Base-by-base conservation (phyloP, 2,888 invertebrate genomes). In the Merodon equestris region DNA sequence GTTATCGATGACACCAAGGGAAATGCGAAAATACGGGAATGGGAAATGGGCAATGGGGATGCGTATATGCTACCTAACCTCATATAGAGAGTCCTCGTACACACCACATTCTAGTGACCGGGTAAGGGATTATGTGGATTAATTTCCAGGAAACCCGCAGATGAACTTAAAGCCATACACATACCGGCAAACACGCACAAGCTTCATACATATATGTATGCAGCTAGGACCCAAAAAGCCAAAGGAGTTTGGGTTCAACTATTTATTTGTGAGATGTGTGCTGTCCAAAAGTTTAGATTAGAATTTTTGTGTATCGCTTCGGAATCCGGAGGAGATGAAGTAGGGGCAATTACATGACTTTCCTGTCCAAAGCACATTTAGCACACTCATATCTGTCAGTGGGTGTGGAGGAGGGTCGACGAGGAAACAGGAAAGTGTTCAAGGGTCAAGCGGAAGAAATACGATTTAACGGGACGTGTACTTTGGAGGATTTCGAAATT, bases 221-320 rank as follows among this genome's bases (percentile, higher is more conserved):
- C n/a, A n/a, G 15, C 50, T 40, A 7, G 3, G 27, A 14, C 36
- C 5, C 14, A 15, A 13, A n/a, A 27, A 27, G 3, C 3, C 7
- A 27, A 27, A 27, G 27, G 27, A 27, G 27, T 27, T 4, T 27
- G 3, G 53, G 42, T 18, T 54, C 42, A 60, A 66, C 64, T 60
- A 66, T 66, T 70, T 58, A 27, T 27, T 27, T 27, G 27, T 27
- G 27, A 27, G 53, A 42, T 57, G 70, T 64, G 63, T 70, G 57
- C 63, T 60, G 64, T 70, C 60, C 44, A 54, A 75, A 75, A 70
- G 64, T 75, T 75, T 75, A 64, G 70, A 75, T 75, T 75, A 53
- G 47, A 70, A 70, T 54, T 53, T 54, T 58, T 44, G 63, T 58
- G 42, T 53, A 19, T 63, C 54, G 57, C 45, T 19, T 40, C 14